phyloP scores from a whole-genome alignment of 2,113 vertebrate species.

The Silurus asotus region DNA sequence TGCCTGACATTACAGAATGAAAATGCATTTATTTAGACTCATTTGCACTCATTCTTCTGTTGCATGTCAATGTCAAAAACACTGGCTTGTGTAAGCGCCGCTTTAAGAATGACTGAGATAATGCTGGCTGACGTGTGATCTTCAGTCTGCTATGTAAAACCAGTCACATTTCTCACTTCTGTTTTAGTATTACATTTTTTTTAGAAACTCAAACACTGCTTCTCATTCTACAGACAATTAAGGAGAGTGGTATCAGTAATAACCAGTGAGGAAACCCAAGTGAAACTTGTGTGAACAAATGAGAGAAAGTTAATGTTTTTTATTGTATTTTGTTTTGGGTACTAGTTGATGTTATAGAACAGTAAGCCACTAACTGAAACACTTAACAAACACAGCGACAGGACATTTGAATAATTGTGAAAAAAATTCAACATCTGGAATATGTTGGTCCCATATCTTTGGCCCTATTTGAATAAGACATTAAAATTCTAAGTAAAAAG shows the following conservation, averaged over 20 bases:
- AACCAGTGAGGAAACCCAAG: not conserved
- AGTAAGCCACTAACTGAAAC: not conserved
- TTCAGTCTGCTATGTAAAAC: not conserved
- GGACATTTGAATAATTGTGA: not conserved
- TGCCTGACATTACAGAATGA: not conserved
- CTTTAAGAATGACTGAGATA: not conserved
- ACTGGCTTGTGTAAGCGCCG: not conserved
- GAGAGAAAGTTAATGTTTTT: not conserved
- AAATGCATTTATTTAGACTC: too few relatives aligned
- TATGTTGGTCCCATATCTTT: not conserved
- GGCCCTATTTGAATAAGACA: not conserved
- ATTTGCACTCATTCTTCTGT: not conserved
- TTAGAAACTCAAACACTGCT: not conserved
- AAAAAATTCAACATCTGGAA: not conserved
- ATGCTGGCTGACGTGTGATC: not conserved
- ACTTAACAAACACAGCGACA: not conserved
- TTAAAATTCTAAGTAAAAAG: not conserved
- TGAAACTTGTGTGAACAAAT: not conserved
- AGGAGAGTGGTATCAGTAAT: not conserved
- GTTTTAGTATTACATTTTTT: not conserved
- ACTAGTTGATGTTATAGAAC: not conserved
- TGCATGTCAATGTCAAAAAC: not conserved
- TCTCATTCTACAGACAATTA: not conserved
- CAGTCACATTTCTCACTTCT: not conserved
- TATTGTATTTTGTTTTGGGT: not conserved